Evolutionary conservation across 2,113 vertebrate genomes (phyloP).

Genomic region (Elachura formosa): DNA sequence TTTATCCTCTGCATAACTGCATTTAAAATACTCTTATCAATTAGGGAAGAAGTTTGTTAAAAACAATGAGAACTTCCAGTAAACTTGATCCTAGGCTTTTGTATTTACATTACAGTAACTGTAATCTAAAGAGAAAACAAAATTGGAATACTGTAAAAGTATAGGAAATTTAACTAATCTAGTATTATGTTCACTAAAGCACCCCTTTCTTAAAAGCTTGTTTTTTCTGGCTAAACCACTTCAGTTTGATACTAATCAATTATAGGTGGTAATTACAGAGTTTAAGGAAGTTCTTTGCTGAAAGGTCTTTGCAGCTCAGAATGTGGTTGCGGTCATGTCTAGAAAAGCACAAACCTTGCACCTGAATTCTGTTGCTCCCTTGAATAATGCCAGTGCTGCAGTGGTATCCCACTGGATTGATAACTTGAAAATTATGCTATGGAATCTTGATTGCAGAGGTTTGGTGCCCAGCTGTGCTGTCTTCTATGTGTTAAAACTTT

Average conservation of each 20-base stretch:
- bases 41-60: background rate
- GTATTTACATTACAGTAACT: background rate
- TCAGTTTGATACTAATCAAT: background rate
- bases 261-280: background rate
- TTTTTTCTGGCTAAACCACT: background rate
- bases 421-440: background rate
- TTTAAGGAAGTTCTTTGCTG: background rate
- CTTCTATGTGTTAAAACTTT: background rate
- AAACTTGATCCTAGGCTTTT: background rate
- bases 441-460: background rate
- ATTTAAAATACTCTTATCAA: background rate
- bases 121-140: background rate
- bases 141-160: background rate
- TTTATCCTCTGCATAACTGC: background rate
- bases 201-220: background rate
- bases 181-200: background rate
- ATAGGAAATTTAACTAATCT: background rate
- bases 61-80: background rate
- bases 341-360: background rate
- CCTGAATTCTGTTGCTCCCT: background rate
- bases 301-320: background rate
- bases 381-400: background rate
- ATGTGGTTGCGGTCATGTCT: background rate
- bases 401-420: background rate
- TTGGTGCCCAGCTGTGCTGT: background rate